A percentile compares a stretch with the other conserved stretches of the same genome.
Evolutionary conservation across 2,888 invertebrate genomes (phyloP).

Genomic region (Leistus spinibarbis): DNA sequence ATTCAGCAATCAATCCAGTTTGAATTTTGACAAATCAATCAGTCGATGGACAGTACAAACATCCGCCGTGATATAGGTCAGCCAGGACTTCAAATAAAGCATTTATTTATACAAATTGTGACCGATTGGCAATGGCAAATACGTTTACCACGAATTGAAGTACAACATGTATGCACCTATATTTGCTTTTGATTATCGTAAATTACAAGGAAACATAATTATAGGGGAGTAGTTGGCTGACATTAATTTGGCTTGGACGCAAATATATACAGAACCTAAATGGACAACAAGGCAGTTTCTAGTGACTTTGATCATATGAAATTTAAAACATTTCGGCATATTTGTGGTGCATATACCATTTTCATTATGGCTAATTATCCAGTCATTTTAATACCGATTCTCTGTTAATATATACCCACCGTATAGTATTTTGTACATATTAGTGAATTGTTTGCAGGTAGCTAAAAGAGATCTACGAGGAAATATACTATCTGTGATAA

Average conservation of each 20-base stretch:
- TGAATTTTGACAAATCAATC: background rate
- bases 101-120: background rate
- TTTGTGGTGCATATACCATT: background rate
- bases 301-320: background rate
- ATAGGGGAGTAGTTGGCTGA: conserved; percentile 6
- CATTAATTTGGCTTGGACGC: conserved; percentile 26
- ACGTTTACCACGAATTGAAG: background rate
- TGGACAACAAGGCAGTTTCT: conserved; percentile 3
- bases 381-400: background rate
- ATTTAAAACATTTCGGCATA: background rate
- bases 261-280: conserved; percentile 17
- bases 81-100: background rate
- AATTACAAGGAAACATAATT: conserved; percentile 32
- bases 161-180: conserved; percentile 8
- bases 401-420: background rate
- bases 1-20: background rate
- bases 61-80: background rate
- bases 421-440: too few relatives aligned
- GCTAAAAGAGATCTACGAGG: too few relatives aligned
- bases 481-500: too few relatives aligned
- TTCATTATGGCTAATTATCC: background rate
- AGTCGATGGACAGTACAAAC: background rate
- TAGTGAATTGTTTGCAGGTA: too few relatives aligned
- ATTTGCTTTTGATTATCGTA: conserved; percentile 35
- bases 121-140: background rate